Evolutionary conservation across 1,140 invertebrate genomes (phyloP).

Genomic region (Monomorium pharaonis): DNA sequence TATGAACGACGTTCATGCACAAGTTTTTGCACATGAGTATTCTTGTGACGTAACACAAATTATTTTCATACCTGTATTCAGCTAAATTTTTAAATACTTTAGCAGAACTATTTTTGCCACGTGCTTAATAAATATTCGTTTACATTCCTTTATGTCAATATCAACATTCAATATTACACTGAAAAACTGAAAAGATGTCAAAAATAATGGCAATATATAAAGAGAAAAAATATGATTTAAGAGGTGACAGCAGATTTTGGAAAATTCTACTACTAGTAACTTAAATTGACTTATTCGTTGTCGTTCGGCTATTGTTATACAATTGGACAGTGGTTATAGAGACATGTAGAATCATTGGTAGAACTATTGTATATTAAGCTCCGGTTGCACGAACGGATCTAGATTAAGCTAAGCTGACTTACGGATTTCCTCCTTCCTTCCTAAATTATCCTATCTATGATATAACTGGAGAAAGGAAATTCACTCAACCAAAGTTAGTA

Average conservation of each 20-base stretch:
- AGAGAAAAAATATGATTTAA: not conserved
- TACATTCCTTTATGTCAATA: no score
- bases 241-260: not conserved
- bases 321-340: not conserved
- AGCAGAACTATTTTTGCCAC: no score
- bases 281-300: not conserved
- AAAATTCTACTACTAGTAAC: not conserved
- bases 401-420: slow-evolving; percentile 33
- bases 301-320: not conserved
- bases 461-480: slow-evolving; percentile 30
- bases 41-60: no score
- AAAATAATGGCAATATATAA: not conserved
- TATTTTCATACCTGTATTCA: no score
- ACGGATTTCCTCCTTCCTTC: slow-evolving; percentile 25
- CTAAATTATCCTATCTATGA: slow-evolving; percentile 32
- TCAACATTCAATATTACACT: not conserved
- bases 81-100: no score
- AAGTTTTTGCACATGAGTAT: no score
- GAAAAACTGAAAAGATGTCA: no score
- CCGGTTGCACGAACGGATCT: not conserved
- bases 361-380: slow-evolving; percentile 13
- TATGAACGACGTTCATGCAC: no score
- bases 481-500: slow-evolving; percentile 27
- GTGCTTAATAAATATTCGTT: not conserved
- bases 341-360: not conserved